Evolutionary conservation across 2,113 vertebrate species (phyloP), one percentile per base, ranked within the genome.

Genomic region (Python bivittatus): DNA sequence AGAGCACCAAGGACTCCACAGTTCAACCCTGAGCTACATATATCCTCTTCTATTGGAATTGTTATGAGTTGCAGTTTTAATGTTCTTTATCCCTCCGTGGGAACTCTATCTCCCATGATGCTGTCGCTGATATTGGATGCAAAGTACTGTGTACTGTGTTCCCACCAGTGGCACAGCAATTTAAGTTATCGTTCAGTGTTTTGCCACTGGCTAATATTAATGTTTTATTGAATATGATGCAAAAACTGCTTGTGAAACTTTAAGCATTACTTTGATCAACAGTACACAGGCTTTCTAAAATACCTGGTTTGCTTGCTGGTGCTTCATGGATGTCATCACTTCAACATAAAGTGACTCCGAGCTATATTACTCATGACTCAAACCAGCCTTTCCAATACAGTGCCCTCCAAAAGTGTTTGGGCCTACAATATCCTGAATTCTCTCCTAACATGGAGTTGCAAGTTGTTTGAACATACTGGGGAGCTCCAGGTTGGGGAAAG

Each of bases 141-240:
- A 54, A 1, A 72, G n/a, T 72, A 72, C 64, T 68, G 29, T 64
- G 88, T 53, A 68, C 64, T 68, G 29, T 64, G 88, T 53, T 38
- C 68, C 85, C 87, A 57, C 54, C 56, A 54, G n/a, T 92, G 56
- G 1, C 4, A 2, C 33, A 57, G 38, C 84, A 91, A 86, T 57
- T 23, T 68, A 91, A 92, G 93, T 86, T 89, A 68, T 84, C 57
- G 92, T 88, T 92, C 92, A 92, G 88, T 92, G 33, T 0, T 0
- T 88, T 87, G 44, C 17, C 60, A n/a, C 56, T 95, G 94, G 95
- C 92, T 89, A 91, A 72, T 57, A 90, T 88, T 61, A 3, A 90
- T 4, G 29, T 20, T 88, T 90, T 94, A 92, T 86, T 93, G 94
- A 96, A 88, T 0, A n/a, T 86, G 92, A 91, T 84, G 3, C 88